Evolutionary conservation across 1,140 invertebrate genomes (phyloP).

Genomic region (Epicauta chinensis): DNA sequence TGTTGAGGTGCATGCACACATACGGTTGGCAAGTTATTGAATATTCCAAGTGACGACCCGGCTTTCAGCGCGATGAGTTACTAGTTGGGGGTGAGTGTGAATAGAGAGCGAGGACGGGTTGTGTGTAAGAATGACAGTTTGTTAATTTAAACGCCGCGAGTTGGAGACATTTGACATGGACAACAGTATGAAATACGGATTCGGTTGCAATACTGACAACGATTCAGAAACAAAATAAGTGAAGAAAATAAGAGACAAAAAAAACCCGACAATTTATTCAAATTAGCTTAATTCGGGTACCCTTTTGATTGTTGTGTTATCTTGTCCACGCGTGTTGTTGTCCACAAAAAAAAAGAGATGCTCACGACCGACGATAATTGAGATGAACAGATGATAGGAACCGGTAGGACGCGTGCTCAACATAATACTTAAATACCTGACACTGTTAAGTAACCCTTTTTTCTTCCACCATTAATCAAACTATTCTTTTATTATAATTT

Average conservation of each 20-base stretch:
- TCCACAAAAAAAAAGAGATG: constrained; percentile 20
- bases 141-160: constrained; percentile 29
- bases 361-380: constrained; percentile 1
- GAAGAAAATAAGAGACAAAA: neutral
- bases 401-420: constrained; percentile 23
- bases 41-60: constrained; percentile 12
- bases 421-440: constrained; percentile 18
- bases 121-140: constrained; percentile 27
- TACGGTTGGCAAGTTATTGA: constrained; percentile 10
- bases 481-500: no score
- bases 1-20: no score
- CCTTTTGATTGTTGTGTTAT: constrained; percentile 8
- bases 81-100: no score
- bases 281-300: neutral
- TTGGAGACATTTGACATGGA: constrained; percentile 27
- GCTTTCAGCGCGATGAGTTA: neutral
- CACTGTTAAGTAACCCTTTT: constrained; percentile 16
- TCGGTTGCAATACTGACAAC: constrained; percentile 4
- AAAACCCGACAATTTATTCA: constrained; percentile 4
- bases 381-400: constrained; percentile 24
- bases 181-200: constrained; percentile 13
- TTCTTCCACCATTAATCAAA: no score
- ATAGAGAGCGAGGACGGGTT: constrained; percentile 16
- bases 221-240: neutral
- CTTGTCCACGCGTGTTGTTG: constrained; percentile 14